These are phyloP conservation scores for Equus przewalskii DNA, from an alignment of 2,113 vertebrate species.

Conservation along the genomic window DNA sequence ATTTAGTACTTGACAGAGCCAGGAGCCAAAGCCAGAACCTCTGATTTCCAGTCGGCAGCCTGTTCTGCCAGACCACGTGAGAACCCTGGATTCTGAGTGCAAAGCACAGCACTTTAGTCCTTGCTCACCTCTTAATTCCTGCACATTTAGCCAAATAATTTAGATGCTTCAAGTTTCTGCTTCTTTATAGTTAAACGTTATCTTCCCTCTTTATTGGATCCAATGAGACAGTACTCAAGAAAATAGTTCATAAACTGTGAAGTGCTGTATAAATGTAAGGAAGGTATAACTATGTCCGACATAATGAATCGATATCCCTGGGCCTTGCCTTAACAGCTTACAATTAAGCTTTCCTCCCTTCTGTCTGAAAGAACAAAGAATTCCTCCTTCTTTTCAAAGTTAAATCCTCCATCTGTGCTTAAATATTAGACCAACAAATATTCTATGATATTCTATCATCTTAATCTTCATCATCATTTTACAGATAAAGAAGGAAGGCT, in stretches of 20 bases:
- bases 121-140: neutral
- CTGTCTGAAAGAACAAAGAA: neutral
- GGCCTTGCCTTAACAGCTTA: neutral
- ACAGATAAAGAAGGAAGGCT: neutral
- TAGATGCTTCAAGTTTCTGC: neutral
- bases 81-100: neutral
- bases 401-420: neutral
- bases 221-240: neutral
- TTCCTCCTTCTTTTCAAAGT: neutral
- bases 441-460: neutral
- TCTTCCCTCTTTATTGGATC: neutral
- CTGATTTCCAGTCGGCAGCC: neutral
- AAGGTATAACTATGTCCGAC: neutral
- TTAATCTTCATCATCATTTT: neutral
- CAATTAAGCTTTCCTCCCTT: neutral
- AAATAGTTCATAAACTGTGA: conserved; percentile 1
- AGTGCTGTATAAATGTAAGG: neutral
- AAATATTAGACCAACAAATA: conserved; percentile 7
- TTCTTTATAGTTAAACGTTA: neutral
- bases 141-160: neutral
- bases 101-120: neutral
- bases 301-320: conserved; percentile 2
- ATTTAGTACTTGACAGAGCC: neutral
- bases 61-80: neutral
- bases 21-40: neutral